Base-by-base conservation (phyloP, 2,797 vertebrate species). In the Oreochromis mossambicus region DNA sequence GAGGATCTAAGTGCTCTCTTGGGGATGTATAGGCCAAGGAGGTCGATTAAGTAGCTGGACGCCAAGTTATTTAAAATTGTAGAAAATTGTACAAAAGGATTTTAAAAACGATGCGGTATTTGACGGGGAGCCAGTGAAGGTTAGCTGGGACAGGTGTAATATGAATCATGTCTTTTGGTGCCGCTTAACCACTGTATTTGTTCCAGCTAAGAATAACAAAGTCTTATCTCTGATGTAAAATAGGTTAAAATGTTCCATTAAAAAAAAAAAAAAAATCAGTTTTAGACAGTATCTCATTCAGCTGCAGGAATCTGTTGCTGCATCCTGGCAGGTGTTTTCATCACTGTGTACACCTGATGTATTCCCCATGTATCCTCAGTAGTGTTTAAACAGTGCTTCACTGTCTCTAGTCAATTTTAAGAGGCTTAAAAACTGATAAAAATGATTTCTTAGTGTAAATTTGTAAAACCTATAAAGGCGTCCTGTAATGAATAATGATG, bases 301-400 rank as follows among this genome's bases (percentile, higher is more conserved):
- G 21, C 66, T 70, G 38, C 7, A 46, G 21, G 21, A 70, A 26
- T 46, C 14, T 70, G 21, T 1, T 43, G 63, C 41, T 46, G 21
- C 24, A 29, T 70, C 21, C 41, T 73, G 21, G 3, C 41, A 46
- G 66, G 24, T 73, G 66, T 73, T 73, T 48, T 17, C 66, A 29
- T 48, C 0, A 0, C 29, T 17, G 41, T 73, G 7, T 12, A 29
- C 14, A 19, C 66, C 6, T 48, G 68, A 19, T 29, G 41, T 46
- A 1, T 7, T 46, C 5, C 41, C 0, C 14, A 15, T 17, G 13
- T 46, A 11, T 46, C 41, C 66, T 5, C 21, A 29, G 66, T 70
- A 0, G 38, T 46, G 14, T 70, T 46, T 70, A 0, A 29, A 70
- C 41, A 3, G 38, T 7, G 38, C 66, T 43, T 43, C 21, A 17